These are phyloP conservation scores for Sitta carolinensis DNA, from an alignment of 2,797 vertebrate species.

Conservation along the genomic window DNA sequence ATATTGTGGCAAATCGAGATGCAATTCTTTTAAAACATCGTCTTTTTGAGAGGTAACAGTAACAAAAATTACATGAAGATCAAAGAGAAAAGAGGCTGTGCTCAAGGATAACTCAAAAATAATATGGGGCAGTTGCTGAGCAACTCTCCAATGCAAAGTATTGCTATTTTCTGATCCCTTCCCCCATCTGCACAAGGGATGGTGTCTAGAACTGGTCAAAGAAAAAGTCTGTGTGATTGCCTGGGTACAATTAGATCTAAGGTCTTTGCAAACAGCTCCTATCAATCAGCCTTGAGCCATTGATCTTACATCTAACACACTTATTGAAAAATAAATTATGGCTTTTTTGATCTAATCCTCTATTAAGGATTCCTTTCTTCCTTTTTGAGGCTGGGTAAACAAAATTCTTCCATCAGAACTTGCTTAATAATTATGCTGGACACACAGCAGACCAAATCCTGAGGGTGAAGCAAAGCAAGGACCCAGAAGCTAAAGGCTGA, in stretches of 20 bases:
- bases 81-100: slow-evolving; percentile 50
- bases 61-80: slow-evolving; percentile 52
- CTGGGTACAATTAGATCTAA: slow-evolving; percentile 47
- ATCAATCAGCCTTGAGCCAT: slow-evolving; percentile 15
- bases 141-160: slow-evolving; percentile 49
- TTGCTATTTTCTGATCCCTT: slow-evolving; percentile 21
- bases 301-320: slow-evolving; percentile 70
- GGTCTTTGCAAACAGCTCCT: slow-evolving; percentile 45
- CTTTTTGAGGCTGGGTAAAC: slow-evolving; percentile 13
- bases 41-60: slow-evolving; percentile 27
- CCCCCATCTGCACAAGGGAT: not conserved
- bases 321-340: slow-evolving; percentile 37
- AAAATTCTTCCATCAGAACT: slow-evolving; percentile 32
- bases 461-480: not conserved
- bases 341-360: slow-evolving; percentile 38
- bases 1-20: slow-evolving; percentile 7
- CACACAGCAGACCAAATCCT: slow-evolving; percentile 13
- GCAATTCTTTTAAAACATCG: slow-evolving; percentile 4
- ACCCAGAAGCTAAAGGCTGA: slow-evolving; percentile 1
- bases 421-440: slow-evolving; percentile 43
- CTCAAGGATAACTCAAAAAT: slow-evolving; percentile 38
- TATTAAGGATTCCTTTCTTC: slow-evolving; percentile 10
- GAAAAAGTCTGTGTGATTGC: slow-evolving; percentile 37
- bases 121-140: slow-evolving; percentile 45
- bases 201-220: slow-evolving; percentile 19